Conservation (phyloP, 1,140 invertebrate genomes). For the Drosophila watanabei region DNA sequence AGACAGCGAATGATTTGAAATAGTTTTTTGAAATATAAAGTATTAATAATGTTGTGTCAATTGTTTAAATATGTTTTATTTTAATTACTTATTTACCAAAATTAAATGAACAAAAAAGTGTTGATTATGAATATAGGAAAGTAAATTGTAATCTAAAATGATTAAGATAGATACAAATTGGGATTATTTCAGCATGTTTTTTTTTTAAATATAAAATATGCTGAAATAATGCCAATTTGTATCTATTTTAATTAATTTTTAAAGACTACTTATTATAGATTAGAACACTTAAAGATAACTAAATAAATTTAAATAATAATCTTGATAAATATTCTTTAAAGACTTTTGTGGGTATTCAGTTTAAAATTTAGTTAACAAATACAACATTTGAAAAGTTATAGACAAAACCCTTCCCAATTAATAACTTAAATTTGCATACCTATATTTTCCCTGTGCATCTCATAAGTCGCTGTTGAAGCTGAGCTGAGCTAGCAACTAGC, state of each 20-base stretch:
- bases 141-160: no score
- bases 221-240: no score
- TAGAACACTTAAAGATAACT: not conserved
- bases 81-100: no score
- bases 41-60: no score
- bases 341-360: not conserved
- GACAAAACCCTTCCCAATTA: not conserved
- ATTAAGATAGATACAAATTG: no score
- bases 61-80: no score
- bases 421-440: not conserved
- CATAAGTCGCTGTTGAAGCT: conserved; percentile 3
- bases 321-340: not conserved
- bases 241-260: not conserved
- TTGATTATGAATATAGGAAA: no score
- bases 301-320: not conserved
- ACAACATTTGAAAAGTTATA: not conserved
- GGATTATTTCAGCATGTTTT: no score
- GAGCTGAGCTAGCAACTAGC: conserved; percentile 45
- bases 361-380: not conserved
- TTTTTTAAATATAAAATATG: no score
- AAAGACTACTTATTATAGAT: not conserved
- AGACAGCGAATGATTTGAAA: no score
- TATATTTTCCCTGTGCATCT: conserved; percentile 1
- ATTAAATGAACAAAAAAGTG: no score
- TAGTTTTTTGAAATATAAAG: no score